Base-by-base conservation (phyloP, 2,888 invertebrate species). In the Chalcis sispes region DNA sequence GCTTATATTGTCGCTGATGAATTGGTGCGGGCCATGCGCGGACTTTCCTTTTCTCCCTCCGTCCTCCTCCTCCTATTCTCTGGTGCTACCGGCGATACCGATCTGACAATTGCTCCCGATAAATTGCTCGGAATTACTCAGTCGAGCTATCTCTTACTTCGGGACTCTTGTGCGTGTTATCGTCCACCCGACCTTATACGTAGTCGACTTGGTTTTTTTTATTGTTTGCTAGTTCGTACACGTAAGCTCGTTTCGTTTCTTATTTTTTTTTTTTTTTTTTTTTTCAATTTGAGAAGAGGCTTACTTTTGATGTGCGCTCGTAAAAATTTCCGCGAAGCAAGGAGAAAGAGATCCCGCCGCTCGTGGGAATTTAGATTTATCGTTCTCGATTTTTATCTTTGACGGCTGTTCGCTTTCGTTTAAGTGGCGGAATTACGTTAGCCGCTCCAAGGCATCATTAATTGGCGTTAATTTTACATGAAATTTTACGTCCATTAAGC, bases 1-100 rank as follows among this genome's bases (percentile, higher is more conserved):
- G 59, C 65, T 46, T 62, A 67, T 74, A 75, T 69, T 62, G 74
- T 62, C 52, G n/a, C 75, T 62, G 75, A 75, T 59, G 66, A 75
- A 75, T 75, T 75, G 71, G 71, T 59, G 32, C 40, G 61, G 42
- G 13, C 13, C 2, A 2, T 36, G 36, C 5, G 36, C 36, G 4
- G 10, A 10, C 10, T 7, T 7, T 36, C 10, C 10, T 36, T 36
- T 36, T 36, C 10, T 36, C 36, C 10, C 32, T 8, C 20, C n/a
- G 8, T 50, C n/a, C 50, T n/a, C 1, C 18, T 50, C 50, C 8
- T 20, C 18, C 50, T 8, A 8, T 18, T 20, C n/a, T 27, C 25
- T 7, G 27, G 3, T 10, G n/a, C n/a, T n/a, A n/a, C n/a, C 40
- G 23, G 48, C 29, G 73, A 73, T 67, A 73, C 58, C 52, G 61